These are phyloP conservation scores for Serilophus lunatus DNA, from an alignment of 2,113 vertebrate genomes.

Conservation along the genomic window DNA sequence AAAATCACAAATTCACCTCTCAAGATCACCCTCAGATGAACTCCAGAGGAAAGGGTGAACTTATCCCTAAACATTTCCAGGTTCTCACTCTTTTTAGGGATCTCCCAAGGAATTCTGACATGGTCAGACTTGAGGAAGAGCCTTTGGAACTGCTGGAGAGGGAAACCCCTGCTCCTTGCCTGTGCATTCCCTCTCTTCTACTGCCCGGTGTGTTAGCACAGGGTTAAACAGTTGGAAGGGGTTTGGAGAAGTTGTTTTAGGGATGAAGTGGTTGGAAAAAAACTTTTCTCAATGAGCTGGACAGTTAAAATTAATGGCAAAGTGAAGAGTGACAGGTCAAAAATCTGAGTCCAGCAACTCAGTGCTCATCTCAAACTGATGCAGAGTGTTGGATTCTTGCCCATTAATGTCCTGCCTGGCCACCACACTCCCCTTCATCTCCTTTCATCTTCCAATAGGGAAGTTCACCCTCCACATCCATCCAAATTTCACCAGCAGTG, in stretches of 20 bases:
- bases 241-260: neutral
- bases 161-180: neutral
- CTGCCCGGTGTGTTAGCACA: neutral
- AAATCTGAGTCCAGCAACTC: neutral
- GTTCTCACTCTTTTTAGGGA: neutral
- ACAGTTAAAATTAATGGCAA: neutral
- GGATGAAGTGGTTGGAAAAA: neutral
- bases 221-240: neutral
- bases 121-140: neutral
- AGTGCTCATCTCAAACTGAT: neutral
- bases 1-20: neutral
- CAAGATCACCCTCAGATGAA: neutral
- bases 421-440: fast-evolving
- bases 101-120: neutral
- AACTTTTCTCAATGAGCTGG: neutral
- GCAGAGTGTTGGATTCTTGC: neutral
- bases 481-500: neutral
- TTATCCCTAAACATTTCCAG: neutral
- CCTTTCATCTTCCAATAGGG: too few relatives aligned
- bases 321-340: neutral
- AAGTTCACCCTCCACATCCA: neutral
- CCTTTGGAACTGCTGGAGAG: neutral
- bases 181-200: neutral
- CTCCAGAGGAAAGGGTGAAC: neutral
- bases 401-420: neutral